A percentile compares a stretch with the other conserved stretches of the same genome.
phyloP scores from a whole-genome alignment of 2,113 vertebrate genomes.

The Cyphomyrus discorhynchus region DNA sequence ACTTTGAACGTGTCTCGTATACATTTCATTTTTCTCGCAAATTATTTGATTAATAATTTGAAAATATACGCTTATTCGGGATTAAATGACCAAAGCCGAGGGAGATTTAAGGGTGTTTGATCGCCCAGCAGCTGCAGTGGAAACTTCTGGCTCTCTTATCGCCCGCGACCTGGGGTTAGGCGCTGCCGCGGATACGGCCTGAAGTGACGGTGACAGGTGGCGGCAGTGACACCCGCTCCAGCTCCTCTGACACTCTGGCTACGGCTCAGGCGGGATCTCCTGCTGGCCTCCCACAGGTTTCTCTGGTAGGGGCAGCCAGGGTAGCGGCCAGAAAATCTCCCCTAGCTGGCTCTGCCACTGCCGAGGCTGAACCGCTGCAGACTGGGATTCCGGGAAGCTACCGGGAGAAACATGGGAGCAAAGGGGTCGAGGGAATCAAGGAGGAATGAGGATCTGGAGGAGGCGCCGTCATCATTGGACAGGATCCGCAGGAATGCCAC shows the following conservation, averaged over 20 bases:
- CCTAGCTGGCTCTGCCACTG: neutral
- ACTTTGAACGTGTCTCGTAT: neutral
- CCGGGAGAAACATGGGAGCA: slow-evolving; percentile 53
- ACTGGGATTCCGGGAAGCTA: neutral
- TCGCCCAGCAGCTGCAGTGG: slow-evolving; percentile 7
- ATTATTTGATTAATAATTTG: neutral
- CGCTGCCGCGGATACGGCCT: slow-evolving; percentile 52
- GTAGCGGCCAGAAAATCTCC: neutral
- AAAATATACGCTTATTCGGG: neutral
- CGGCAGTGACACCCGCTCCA: slow-evolving; percentile 42
- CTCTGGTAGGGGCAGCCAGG: neutral
- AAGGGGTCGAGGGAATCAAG: slow-evolving; percentile 42
- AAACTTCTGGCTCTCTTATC: slow-evolving; percentile 52
- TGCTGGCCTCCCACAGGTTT: neutral
- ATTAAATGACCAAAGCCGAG: neutral
- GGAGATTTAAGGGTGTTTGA: neutral
- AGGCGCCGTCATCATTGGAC: slow-evolving; percentile 54
- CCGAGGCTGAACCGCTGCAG: neutral
- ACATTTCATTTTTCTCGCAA: neutral
- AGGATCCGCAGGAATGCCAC: slow-evolving; percentile 51
- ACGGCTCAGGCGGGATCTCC: slow-evolving; percentile 38
- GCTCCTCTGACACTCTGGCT: slow-evolving; percentile 45
- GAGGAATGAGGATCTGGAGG: slow-evolving; percentile 51
- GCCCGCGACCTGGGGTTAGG: slow-evolving; percentile 45
- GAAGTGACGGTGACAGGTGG: slow-evolving; percentile 73